Evolutionary conservation across 1,140 invertebrate species (phyloP).

Genomic region (Drosophila parvula): DNA sequence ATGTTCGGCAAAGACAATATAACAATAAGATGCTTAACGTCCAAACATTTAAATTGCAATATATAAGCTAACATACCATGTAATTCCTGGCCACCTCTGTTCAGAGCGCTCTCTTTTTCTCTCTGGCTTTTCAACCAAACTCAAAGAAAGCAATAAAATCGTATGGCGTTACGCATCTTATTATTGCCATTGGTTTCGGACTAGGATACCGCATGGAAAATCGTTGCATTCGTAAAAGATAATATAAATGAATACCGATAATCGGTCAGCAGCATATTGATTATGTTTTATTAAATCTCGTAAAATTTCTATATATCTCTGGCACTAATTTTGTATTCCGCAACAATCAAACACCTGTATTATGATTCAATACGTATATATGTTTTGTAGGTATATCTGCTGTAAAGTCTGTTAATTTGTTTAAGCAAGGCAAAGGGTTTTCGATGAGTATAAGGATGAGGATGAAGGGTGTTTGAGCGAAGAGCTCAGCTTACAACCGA

Average conservation of each 20-base stretch:
- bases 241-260: constrained; percentile 7
- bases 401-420: constrained; percentile 47
- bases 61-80: too few relatives aligned
- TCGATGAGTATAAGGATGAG: constrained; percentile 11
- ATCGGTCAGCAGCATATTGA: constrained; percentile 42
- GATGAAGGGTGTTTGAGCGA: background rate
- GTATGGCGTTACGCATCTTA: too few relatives aligned
- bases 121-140: too few relatives aligned
- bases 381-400: constrained; percentile 33
- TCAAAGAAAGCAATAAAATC: too few relatives aligned
- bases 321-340: constrained; percentile 52
- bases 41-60: too few relatives aligned
- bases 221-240: background rate
- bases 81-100: too few relatives aligned
- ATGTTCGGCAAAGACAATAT: background rate
- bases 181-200: background rate
- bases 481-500: constrained; percentile 14
- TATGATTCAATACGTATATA: constrained; percentile 46
- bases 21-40: too few relatives aligned
- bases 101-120: too few relatives aligned
- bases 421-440: constrained; percentile 35
- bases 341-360: constrained; percentile 52
- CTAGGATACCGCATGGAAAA: constrained; percentile 3
- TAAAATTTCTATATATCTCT: constrained; percentile 45
- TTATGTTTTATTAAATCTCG: constrained; percentile 32